Conservation (phyloP, 2,888 invertebrate genomes). For the Eilema depressum region DNA sequence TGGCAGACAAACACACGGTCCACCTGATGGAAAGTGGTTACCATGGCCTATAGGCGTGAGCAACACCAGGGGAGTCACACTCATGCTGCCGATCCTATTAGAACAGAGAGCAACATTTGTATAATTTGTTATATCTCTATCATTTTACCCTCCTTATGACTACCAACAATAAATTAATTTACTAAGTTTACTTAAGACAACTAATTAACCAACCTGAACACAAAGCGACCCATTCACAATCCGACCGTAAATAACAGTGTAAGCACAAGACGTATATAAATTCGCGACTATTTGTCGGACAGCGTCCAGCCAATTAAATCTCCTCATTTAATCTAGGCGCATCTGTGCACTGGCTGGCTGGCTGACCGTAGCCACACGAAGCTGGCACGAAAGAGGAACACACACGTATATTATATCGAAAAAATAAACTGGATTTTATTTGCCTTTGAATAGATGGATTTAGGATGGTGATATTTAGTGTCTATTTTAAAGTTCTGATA, state of each 20-base stretch:
- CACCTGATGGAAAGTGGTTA: no score
- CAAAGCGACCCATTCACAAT: slow-evolving; percentile 22
- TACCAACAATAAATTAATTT: background rate
- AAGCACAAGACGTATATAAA: slow-evolving; percentile 64
- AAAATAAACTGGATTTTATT: slow-evolving; percentile 37
- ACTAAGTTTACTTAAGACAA: background rate
- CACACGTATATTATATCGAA: slow-evolving; percentile 40
- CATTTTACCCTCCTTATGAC: background rate
- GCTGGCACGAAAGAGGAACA: slow-evolving; percentile 24
- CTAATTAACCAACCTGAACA: slow-evolving; percentile 6
- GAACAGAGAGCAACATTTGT: no score
- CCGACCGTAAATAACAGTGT: slow-evolving; percentile 40
- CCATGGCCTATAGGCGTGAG: no score
- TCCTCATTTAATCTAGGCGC: slow-evolving; percentile 67
- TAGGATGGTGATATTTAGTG: slow-evolving; percentile 7
- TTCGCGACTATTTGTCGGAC: slow-evolving; percentile 65
- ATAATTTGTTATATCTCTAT: no score
- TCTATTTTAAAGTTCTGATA: background rate
- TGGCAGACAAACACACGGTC: no score
- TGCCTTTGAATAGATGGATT: slow-evolving; percentile 21
- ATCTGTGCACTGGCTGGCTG: slow-evolving; percentile 58
- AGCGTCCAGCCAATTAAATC: slow-evolving; percentile 66
- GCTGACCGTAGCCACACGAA: slow-evolving; percentile 12
- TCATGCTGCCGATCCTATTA: no score
- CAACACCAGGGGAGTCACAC: no score